Conservation (phyloP, 2,797 vertebrate genomes). For the Trichosurus vulpecula region DNA sequence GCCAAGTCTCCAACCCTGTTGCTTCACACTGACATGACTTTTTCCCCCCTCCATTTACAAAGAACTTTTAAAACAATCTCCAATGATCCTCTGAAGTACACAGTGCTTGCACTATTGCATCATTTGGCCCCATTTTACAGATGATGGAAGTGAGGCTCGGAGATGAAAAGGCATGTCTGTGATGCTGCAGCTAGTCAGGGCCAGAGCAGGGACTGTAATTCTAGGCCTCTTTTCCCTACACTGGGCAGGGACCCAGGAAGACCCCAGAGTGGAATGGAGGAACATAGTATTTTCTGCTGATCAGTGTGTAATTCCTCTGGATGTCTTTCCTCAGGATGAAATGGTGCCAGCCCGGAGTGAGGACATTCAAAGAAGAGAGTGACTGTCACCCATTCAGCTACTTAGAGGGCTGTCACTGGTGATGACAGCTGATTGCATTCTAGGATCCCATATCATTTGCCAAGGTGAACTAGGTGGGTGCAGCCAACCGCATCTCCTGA, state of each 20-base stretch:
- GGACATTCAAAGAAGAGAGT: neutral
- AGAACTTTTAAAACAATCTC: neutral
- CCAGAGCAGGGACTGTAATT: neutral
- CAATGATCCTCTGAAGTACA: neutral
- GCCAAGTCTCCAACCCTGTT: neutral
- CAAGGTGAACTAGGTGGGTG: neutral
- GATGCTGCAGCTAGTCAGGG: neutral
- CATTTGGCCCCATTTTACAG: neutral
- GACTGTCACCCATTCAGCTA: fast-evolving
- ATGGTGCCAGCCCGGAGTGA: neutral
- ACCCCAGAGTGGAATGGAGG: neutral
- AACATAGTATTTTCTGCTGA: neutral
- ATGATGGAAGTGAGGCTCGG: neutral
- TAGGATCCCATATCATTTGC: neutral
- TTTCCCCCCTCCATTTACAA: neutral
- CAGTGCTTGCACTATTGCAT: neutral
- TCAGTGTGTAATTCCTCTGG: neutral
- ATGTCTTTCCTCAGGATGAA: neutral
- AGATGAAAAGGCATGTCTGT: neutral
- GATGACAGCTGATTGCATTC: too few relatives aligned
- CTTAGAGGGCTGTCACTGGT: neutral
- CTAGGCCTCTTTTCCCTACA: neutral
- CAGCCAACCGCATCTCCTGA: neutral
- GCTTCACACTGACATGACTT: neutral
- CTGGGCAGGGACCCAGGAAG: neutral